phyloP scores from a whole-genome alignment of 1,140 invertebrate species.

The Metopolophium dirhodum region DNA sequence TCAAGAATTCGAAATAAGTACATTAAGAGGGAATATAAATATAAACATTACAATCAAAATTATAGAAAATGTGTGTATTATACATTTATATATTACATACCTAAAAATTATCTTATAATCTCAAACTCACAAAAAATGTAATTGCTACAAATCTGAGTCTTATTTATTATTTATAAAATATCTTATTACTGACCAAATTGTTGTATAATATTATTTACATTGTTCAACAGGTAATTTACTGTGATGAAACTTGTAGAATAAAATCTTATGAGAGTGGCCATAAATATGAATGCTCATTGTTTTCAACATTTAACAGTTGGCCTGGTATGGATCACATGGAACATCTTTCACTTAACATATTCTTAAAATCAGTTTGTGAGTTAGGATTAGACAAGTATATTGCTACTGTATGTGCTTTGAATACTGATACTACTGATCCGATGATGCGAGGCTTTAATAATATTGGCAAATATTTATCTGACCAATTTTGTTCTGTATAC shows the following conservation, averaged over 20 bases:
- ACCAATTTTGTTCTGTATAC: constrained; percentile 24
- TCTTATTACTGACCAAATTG: not conserved
- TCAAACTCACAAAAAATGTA: too few relatives aligned
- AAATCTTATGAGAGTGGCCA: constrained; percentile 68
- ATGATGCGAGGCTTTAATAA: constrained; percentile 40
- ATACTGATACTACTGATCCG: constrained; percentile 21
- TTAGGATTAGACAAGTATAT: not conserved
- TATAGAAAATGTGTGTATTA: too few relatives aligned
- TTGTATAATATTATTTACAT: not conserved
- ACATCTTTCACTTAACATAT: constrained; percentile 22
- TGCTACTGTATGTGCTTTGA: not conserved
- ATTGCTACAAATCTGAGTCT: too few relatives aligned
- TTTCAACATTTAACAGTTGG: not conserved
- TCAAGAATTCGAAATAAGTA: too few relatives aligned
- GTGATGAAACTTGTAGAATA: constrained; percentile 65
- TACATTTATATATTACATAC: too few relatives aligned
- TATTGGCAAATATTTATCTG: constrained; percentile 32
- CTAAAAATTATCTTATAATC: too few relatives aligned
- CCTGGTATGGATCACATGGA: not conserved
- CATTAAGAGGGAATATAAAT: too few relatives aligned
- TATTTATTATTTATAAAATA: not conserved
- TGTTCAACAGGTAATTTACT: constrained; percentile 63
- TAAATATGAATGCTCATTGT: constrained; percentile 68
- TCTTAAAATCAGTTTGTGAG: not conserved
- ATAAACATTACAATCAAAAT: too few relatives aligned